Conservation (phyloP, 2,797 vertebrate genomes). For the Oreochromis grahami region DNA sequence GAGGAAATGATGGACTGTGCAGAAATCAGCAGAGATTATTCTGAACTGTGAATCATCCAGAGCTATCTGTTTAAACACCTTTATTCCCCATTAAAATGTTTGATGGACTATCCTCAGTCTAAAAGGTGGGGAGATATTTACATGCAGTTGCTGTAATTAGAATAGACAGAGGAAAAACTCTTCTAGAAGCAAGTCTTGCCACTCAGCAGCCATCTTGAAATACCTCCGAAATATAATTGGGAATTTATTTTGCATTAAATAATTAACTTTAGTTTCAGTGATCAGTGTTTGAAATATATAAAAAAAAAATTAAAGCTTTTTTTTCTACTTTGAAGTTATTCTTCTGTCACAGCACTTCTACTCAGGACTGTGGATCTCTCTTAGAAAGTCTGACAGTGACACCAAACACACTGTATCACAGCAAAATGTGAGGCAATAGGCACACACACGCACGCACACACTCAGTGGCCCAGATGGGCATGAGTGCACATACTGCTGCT, state of each 20-base stretch:
- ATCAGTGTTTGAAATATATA: neutral
- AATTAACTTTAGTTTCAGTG: neutral
- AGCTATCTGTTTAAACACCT: neutral
- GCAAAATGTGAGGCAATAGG: neutral
- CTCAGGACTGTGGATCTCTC: neutral
- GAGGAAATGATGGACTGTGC: neutral
- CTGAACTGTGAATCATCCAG: neutral
- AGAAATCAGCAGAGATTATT: neutral
- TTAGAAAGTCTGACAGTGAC: neutral
- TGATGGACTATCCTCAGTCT: neutral
- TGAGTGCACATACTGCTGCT: neutral
- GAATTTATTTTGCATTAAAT: neutral
- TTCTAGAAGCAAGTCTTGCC: neutral
- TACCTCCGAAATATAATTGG: neutral
- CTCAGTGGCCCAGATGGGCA: conserved; percentile 17
- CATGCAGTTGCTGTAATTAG: neutral
- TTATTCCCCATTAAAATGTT: fast-evolving
- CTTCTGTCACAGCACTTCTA: neutral
- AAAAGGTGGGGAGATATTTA: neutral
- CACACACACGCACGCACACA: neutral
- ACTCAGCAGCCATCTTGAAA: neutral
- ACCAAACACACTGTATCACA: neutral
- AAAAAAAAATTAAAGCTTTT: neutral
- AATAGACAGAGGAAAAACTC: neutral
- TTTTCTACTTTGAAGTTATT: too few relatives aligned